phyloP scores from a whole-genome alignment of 2,888 invertebrate species.

The Biston betularia region DNA sequence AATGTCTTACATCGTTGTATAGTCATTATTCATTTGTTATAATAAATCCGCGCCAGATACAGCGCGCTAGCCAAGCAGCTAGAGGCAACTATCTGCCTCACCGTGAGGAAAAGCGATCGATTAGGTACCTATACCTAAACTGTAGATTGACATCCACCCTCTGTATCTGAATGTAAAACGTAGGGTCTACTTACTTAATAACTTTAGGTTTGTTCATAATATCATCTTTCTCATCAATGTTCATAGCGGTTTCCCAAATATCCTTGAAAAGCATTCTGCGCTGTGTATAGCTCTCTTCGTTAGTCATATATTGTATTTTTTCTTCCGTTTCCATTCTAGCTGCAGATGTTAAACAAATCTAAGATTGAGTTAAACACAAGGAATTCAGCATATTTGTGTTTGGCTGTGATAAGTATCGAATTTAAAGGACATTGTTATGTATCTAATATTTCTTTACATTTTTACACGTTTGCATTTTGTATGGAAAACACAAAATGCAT shows the following conservation, averaged over 20 bases:
- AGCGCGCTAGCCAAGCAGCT: too few species aligned
- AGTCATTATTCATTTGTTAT: too few species aligned
- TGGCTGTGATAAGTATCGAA: background rate
- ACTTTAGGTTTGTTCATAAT: slow-evolving; percentile 69
- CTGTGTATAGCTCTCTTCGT: slow-evolving; percentile 70
- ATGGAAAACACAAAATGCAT: background rate
- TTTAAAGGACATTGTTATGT: background rate
- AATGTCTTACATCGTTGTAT: too few species aligned
- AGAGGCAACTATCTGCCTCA: too few species aligned
- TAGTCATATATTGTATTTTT: slow-evolving; percentile 55
- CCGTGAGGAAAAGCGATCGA: too few species aligned
- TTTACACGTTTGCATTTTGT: background rate
- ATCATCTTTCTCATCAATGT: slow-evolving; percentile 63
- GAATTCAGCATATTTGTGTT: slow-evolving; percentile 5
- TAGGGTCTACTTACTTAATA: slow-evolving; percentile 61
- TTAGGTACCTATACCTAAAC: too few species aligned
- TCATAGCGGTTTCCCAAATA: slow-evolving; percentile 72
- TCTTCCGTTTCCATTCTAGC: slow-evolving; percentile 11
- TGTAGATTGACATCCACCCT: too few species aligned
- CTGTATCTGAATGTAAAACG: too few species aligned
- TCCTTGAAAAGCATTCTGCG: slow-evolving; percentile 73
- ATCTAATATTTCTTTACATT: background rate
- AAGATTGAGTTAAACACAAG: background rate
- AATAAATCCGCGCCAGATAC: too few species aligned
- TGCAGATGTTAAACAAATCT: background rate